phyloP scores from a whole-genome alignment of 2,888 invertebrate species.

The Chaitophorus viminalis region DNA sequence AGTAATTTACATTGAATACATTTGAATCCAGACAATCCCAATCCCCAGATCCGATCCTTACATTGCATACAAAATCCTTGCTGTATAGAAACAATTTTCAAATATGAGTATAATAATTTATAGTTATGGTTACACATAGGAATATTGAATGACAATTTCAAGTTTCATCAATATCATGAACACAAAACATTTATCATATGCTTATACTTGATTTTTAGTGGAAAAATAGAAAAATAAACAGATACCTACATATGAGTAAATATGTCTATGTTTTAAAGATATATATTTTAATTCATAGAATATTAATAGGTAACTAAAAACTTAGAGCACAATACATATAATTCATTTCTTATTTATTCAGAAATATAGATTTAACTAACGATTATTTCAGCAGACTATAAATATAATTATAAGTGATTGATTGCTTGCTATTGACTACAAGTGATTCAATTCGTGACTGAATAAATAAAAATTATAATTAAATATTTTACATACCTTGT shows the following conservation, averaged over 20 bases:
- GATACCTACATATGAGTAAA: too few species aligned
- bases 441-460: background rate
- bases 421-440: too few species aligned
- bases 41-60: constrained; percentile 98
- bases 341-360: too few species aligned
- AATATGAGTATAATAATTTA: too few species aligned
- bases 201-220: constrained; percentile 44
- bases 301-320: too few species aligned
- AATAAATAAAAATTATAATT: background rate
- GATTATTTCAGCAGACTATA: too few species aligned
- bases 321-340: too few species aligned
- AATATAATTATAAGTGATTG: too few species aligned
- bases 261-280: constrained; percentile 20
- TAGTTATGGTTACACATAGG: too few species aligned
- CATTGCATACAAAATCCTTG: constrained; percentile 98
- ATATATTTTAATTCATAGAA: constrained; percentile 6
- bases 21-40: constrained; percentile 99
- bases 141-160: constrained; percentile 1
- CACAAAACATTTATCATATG: constrained; percentile 36
- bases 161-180: background rate
- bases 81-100: constrained; percentile 71
- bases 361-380: too few species aligned
- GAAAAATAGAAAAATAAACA: constrained; percentile 43
- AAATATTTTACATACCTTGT: constrained; percentile 78
- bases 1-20: constrained; percentile 98